Percentiles rank a stretch among this genome's conserved stretches.
These are phyloP conservation scores for Pseudococcus longispinus DNA, from an alignment of 2,888 invertebrate genomes.

Conservation along the genomic window DNA sequence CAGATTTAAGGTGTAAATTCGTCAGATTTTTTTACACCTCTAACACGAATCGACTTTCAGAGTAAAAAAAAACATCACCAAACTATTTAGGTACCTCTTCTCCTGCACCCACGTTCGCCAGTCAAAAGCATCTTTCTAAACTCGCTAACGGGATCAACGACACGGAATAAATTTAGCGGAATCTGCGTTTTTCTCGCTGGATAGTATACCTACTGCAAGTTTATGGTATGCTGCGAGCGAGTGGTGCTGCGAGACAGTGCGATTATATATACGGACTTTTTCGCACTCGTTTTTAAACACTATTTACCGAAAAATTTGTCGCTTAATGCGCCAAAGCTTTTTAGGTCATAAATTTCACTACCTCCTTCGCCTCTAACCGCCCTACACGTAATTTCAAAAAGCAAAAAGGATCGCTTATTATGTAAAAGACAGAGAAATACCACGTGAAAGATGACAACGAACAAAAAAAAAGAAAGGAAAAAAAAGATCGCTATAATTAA, in stretches of 20 bases:
- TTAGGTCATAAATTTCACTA: conserved; percentile 29
- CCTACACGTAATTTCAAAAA: conserved; percentile 32
- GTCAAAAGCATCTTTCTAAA: not conserved
- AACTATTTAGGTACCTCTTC: conserved; percentile 16
- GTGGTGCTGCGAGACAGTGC: not conserved
- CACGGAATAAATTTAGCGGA: not conserved
- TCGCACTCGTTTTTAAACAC: conserved; percentile 40
- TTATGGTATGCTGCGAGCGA: not conserved
- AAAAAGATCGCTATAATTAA: conserved; percentile 20
- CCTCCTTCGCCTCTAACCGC: not conserved
- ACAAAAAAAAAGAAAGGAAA: not conserved
- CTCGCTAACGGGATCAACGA: not conserved
- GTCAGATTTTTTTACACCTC: not conserved
- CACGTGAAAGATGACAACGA: conserved; percentile 17
- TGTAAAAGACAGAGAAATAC: conserved; percentile 11
- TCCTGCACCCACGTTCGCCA: not conserved
- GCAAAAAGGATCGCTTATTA: conserved; percentile 28
- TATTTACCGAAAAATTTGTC: conserved; percentile 39
- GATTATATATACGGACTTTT: not conserved
- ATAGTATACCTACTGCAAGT: not conserved
- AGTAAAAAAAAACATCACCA: not conserved
- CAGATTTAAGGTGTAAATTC: conserved; percentile 1
- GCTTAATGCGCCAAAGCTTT: conserved; percentile 29
- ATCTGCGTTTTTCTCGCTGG: not conserved
- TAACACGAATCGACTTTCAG: not conserved